Percentiles rank a stretch among this genome's conserved stretches.
These are phyloP conservation scores for Pseudomyrmex cubaensis DNA, from an alignment of 1,140 invertebrate species.

Conservation along the genomic window DNA sequence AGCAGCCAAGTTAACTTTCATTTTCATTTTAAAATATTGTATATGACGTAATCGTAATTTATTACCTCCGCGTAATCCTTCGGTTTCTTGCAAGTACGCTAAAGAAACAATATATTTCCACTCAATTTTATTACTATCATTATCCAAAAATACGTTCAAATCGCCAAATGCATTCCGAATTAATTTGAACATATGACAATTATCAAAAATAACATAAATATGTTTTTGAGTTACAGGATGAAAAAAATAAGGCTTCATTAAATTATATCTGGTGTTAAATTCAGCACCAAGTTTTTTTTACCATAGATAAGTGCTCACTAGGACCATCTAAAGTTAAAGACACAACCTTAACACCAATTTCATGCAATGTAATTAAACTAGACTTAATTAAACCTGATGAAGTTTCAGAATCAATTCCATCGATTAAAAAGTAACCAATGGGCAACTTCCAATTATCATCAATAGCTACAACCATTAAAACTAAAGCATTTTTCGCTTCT, in stretches of 20 bases:
- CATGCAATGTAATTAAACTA: not conserved
- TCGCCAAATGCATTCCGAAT: not conserved
- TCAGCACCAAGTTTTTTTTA: not conserved
- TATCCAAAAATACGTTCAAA: not conserved
- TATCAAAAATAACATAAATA: no score
- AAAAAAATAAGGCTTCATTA: no score
- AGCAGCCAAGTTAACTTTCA: constrained; percentile 4
- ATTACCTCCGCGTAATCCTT: constrained; percentile 4
- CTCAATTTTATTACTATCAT: not conserved
- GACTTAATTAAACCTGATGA: not conserved
- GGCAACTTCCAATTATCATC: not conserved
- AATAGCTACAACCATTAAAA: not conserved
- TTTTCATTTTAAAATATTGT: constrained; percentile 12
- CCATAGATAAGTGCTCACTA: not conserved
- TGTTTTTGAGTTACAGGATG: no score
- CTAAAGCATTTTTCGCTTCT: not conserved
- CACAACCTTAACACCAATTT: not conserved
- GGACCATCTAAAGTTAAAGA: not conserved
- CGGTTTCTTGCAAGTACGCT: not conserved
- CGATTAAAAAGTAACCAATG: not conserved
- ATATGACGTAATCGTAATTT: constrained; percentile 2
- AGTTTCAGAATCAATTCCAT: constrained; percentile 4
- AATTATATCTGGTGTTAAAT: not conserved
- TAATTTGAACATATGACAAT: no score
- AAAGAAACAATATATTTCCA: not conserved